phyloP scores from a whole-genome alignment of 1,140 invertebrate genomes.

The Atta texana region DNA sequence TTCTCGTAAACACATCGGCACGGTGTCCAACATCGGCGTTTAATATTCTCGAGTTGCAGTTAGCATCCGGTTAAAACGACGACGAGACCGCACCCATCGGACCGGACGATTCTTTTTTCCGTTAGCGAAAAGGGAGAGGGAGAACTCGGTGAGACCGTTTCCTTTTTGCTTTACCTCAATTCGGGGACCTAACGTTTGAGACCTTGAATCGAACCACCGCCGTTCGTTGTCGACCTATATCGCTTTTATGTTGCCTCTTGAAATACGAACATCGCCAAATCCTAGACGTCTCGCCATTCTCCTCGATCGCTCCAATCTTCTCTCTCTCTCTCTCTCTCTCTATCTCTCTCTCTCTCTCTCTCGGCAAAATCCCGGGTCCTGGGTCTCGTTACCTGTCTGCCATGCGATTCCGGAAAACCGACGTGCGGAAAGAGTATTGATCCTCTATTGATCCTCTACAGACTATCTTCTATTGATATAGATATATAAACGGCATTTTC shows the following conservation, averaged over 20 bases:
- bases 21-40: slow-evolving; percentile 71
- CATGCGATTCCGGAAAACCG: slow-evolving; percentile 21
- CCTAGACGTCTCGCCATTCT: slow-evolving; percentile 44
- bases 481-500: not conserved
- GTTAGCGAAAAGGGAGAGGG: slow-evolving; percentile 17
- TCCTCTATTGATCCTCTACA: not conserved
- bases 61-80: slow-evolving; percentile 81
- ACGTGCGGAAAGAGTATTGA: slow-evolving; percentile 18
- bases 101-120: slow-evolving; percentile 59
- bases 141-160: slow-evolving; percentile 37
- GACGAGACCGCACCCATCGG: slow-evolving; percentile 78
- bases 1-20: slow-evolving; percentile 81
- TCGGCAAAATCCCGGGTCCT: slow-evolving; percentile 5
- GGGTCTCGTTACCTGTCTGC: slow-evolving; percentile 39
- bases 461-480: not conserved
- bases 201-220: slow-evolving; percentile 47
- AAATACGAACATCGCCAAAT: slow-evolving; percentile 49
- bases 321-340: not conserved
- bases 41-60: slow-evolving; percentile 83
- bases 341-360: too few species aligned
- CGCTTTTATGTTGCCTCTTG: slow-evolving; percentile 56
- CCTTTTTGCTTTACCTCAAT: slow-evolving; percentile 51
- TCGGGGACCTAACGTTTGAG: slow-evolving; percentile 68
- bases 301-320: slow-evolving; percentile 28
- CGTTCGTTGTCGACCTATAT: slow-evolving; percentile 44